Percentiles rank a stretch among this genome's conserved stretches.
Conservation (phyloP, 2,113 vertebrate species). For the Albula glossodonta region DNA sequence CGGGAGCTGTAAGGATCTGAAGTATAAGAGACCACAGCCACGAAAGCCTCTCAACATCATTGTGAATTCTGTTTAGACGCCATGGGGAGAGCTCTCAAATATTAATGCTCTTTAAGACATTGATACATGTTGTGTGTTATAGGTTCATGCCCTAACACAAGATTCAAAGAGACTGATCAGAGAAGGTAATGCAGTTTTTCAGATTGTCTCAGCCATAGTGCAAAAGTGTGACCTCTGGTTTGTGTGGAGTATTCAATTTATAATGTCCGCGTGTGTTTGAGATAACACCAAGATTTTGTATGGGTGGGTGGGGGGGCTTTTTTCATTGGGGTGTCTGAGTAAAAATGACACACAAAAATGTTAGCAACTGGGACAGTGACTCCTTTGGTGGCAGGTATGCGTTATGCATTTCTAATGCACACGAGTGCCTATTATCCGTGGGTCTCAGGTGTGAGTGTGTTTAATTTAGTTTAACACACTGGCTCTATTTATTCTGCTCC, state of each 20-base stretch:
- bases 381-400: conserved; percentile 37
- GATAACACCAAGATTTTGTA: background rate
- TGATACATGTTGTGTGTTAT: background rate
- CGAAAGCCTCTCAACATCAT: background rate
- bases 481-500: conserved; percentile 79
- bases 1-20: background rate
- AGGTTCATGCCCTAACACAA: conserved; percentile 5
- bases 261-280: background rate
- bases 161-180: background rate
- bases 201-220: background rate
- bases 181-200: background rate
- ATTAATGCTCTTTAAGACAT: background rate
- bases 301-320: background rate
- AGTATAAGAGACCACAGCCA: background rate
- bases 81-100: background rate
- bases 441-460: conserved; percentile 57
- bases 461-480: conserved; percentile 67
- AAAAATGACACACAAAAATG: background rate
- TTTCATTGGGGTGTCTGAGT: background rate
- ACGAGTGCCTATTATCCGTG: conserved; percentile 47
- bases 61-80: background rate
- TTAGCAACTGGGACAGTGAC: background rate
- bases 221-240: background rate
- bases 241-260: background rate
- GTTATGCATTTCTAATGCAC: conserved; percentile 49